These are phyloP conservation scores for Chaenodraco wilsoni DNA, from an alignment of 2,797 vertebrate genomes.

Conservation along the genomic window DNA sequence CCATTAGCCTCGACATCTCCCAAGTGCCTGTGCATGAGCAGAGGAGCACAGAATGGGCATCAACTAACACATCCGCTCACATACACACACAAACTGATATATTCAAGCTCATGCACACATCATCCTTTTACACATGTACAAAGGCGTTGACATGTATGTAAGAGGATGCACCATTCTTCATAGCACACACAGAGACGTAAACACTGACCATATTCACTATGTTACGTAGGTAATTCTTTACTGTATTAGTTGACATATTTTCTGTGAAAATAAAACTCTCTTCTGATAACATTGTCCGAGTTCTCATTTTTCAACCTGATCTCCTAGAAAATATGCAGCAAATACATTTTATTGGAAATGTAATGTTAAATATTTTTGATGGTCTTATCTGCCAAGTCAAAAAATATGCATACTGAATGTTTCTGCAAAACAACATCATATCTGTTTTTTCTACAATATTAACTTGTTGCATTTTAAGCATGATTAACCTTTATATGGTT, in stretches of 20 bases:
- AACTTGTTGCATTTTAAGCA: no score
- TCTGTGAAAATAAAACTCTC: background rate
- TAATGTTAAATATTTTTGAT: background rate
- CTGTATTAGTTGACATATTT: background rate
- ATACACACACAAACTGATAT: conserved; percentile 52
- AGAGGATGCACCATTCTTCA: conserved; percentile 1
- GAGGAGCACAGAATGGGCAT: conserved; percentile 75
- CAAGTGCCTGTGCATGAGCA: conserved; percentile 83
- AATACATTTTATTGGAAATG: background rate
- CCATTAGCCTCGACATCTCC: conserved; percentile 82
- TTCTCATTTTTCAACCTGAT: background rate
- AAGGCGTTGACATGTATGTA: conserved; percentile 3
- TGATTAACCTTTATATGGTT: background rate
- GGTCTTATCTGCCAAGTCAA: background rate
- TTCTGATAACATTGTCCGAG: background rate
- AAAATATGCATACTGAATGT: background rate
- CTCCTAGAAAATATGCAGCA: background rate
- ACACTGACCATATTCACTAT: background rate
- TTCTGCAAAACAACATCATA: background rate
- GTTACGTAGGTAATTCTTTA: background rate
- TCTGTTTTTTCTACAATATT: background rate
- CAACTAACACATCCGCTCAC: conserved; percentile 59
- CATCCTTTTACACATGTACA: conserved; percentile 41
- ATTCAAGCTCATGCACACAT: conserved; percentile 69
- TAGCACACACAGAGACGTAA: background rate